A percentile compares a stretch with the other conserved stretches of the same genome.
Conservation (phyloP, 2,113 vertebrate species). For the Cephalophus harveyi region DNA sequence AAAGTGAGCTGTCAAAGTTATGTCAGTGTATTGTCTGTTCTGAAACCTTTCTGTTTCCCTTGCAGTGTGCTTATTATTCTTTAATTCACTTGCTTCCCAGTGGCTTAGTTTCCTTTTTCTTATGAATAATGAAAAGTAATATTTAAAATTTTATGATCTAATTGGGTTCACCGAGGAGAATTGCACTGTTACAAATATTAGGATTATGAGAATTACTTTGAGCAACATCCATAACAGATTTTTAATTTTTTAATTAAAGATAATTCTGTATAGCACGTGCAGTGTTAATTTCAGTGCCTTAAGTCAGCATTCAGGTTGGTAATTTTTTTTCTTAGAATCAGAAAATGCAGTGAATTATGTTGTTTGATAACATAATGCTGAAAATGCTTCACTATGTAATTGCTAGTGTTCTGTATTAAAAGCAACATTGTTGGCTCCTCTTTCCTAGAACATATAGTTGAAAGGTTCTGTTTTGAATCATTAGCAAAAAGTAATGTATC, state of each 20-base stretch:
- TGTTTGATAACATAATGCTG: background rate
- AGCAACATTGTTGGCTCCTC: background rate
- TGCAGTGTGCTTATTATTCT: conserved; percentile 45
- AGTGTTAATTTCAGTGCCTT: conserved; percentile 33
- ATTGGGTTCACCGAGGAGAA: background rate
- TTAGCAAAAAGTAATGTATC: conserved; percentile 41
- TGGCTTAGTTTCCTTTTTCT: conserved; percentile 10
- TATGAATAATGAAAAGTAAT: background rate
- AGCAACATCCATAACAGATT: background rate
- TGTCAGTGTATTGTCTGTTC: conserved; percentile 53
- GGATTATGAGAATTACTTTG: background rate
- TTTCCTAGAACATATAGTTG: background rate
- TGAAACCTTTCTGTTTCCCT: conserved; percentile 32
- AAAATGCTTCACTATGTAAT: conserved; percentile 12
- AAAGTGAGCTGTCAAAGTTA: conserved; percentile 49
- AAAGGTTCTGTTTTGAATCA: conserved; percentile 36
- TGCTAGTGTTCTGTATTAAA: conserved; percentile 31
- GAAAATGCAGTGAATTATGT: background rate
- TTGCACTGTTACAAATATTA: background rate
- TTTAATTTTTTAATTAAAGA: background rate
- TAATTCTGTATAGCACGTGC: background rate
- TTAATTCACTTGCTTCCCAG: conserved; percentile 27
- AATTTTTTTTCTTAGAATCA: background rate
- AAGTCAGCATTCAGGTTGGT: background rate
- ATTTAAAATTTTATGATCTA: background rate